Percentiles rank a stretch among this genome's conserved stretches.
These are phyloP conservation scores for Saturnia pavonia DNA, from an alignment of 2,888 invertebrate genomes.

Conservation along the genomic window DNA sequence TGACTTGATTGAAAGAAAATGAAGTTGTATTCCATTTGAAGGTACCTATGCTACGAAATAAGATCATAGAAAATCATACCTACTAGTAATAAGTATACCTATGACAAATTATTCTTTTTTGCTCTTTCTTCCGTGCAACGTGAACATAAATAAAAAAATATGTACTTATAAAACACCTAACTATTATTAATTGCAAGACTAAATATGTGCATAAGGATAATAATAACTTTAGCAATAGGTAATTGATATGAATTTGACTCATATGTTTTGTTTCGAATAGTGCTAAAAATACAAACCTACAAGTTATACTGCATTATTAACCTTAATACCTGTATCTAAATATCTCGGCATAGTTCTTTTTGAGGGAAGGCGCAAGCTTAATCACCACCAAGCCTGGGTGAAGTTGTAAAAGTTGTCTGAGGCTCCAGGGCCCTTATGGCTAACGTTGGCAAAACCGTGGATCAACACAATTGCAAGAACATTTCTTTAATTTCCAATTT, in stretches of 20 bases:
- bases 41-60: not conserved
- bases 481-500: not conserved
- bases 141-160: not conserved
- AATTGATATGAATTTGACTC: constrained; percentile 1
- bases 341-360: not conserved
- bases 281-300: not conserved
- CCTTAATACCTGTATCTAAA: not conserved
- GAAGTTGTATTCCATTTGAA: not conserved
- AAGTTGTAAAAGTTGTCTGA: no score
- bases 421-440: no score
- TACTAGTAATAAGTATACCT: not conserved
- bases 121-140: not conserved
- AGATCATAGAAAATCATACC: no score
- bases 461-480: not conserved
- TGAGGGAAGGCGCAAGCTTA: not conserved
- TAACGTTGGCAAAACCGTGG: no score
- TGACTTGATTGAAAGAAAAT: not conserved
- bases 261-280: not conserved
- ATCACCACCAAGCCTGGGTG: not conserved
- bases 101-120: not conserved
- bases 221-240: not conserved
- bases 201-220: not conserved
- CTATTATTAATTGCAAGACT: not conserved
- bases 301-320: not conserved
- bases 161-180: not conserved